These are phyloP conservation scores for Fissipunctia ypsillon DNA, from an alignment of 2,888 invertebrate species.

Conservation along the genomic window DNA sequence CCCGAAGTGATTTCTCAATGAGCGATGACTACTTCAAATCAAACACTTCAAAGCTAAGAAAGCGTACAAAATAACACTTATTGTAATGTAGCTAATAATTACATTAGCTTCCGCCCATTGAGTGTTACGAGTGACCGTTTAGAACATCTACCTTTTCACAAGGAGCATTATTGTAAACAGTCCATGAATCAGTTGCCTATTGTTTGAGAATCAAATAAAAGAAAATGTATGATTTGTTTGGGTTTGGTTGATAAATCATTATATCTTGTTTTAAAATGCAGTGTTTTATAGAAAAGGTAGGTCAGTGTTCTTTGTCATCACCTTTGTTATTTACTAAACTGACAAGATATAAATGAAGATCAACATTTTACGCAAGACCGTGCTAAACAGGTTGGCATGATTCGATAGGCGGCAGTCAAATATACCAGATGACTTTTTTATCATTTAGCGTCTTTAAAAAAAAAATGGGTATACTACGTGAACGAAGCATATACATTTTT, in stretches of 20 bases:
- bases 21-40: conserved; percentile 18
- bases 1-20: conserved; percentile 7
- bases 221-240: conserved; percentile 18
- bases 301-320: background rate
- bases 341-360: background rate
- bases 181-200: conserved; percentile 28
- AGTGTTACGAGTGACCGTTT: conserved; percentile 49
- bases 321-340: conserved; percentile 1
- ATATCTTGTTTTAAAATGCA: conserved; percentile 4
- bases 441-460: too few relatives aligned
- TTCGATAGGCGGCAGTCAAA: too few relatives aligned
- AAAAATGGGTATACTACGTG: too few relatives aligned
- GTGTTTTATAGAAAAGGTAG: conserved; percentile 16
- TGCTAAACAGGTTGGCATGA: too few relatives aligned
- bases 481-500: too few relatives aligned
- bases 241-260: background rate
- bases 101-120: conserved; percentile 60
- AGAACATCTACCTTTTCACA: conserved; percentile 31
- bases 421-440: too few relatives aligned
- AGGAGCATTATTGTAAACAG: conserved; percentile 36
- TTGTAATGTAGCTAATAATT: conserved; percentile 55
- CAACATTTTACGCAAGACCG: too few relatives aligned
- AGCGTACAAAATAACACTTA: conserved; percentile 58
- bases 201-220: conserved; percentile 35
- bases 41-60: conserved; percentile 55